These are phyloP conservation scores for Paraescarpia echinospica DNA, from an alignment of 1,140 invertebrate species.

Conservation along the genomic window DNA sequence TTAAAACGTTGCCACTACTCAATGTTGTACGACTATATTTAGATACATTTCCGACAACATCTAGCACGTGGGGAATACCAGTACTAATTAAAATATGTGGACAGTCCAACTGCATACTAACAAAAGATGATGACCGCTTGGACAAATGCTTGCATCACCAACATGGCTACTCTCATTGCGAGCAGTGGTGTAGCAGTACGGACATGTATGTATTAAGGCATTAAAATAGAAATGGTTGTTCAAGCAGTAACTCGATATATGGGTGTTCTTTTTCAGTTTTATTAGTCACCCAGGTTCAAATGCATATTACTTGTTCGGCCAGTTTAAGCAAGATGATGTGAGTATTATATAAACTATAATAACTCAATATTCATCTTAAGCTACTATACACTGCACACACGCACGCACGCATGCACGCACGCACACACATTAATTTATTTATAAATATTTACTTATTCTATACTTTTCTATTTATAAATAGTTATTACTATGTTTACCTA, in stretches of 20 bases:
- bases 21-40: not conserved
- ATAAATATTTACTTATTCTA: too few species aligned
- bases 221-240: too few species aligned
- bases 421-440: too few species aligned
- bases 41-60: not conserved
- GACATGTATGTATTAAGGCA: too few species aligned
- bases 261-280: constrained; percentile 20
- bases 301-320: constrained; percentile 24
- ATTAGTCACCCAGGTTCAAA: constrained; percentile 27
- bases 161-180: not conserved
- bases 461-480: too few species aligned
- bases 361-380: not conserved
- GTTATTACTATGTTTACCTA: too few species aligned
- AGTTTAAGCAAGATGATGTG: constrained; percentile 25
- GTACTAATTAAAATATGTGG: not conserved
- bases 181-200: not conserved
- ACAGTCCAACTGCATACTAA: not conserved
- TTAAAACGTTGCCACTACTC: not conserved
- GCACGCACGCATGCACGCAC: too few species aligned
- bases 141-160: not conserved
- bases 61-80: not conserved
- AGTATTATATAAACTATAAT: not conserved
- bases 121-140: not conserved
- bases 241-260: not conserved
- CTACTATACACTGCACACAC: too few species aligned